Evolutionary conservation across 1,140 invertebrate species (phyloP).

Genomic region (Spodoptera frugiperda): DNA sequence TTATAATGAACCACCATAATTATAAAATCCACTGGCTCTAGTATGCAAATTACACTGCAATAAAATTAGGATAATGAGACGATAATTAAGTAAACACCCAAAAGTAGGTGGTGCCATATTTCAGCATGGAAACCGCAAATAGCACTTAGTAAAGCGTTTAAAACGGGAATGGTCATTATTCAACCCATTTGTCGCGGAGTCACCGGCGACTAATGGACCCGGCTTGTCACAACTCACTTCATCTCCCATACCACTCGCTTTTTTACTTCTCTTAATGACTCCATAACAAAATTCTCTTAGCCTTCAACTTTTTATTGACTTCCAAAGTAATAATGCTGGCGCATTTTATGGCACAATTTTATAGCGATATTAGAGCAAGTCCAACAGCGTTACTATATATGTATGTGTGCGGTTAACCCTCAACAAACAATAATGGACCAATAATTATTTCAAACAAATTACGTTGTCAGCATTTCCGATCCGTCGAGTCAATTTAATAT

Average conservation of each 20-base stretch:
- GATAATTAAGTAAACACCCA: conserved; percentile 35
- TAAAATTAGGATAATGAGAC: conserved; percentile 15
- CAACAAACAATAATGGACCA: conserved; percentile 41
- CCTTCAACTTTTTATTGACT: conserved; percentile 17
- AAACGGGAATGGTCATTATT: conserved; percentile 57
- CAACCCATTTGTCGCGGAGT: conserved; percentile 62
- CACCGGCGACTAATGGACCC: conserved; percentile 53
- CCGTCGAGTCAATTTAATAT: conserved; percentile 17
- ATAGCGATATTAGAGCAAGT: conserved; percentile 31
- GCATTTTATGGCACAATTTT: conserved; percentile 29
- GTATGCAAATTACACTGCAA: conserved; percentile 8
- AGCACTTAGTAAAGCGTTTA: conserved; percentile 55
- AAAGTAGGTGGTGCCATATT: conserved; percentile 12
- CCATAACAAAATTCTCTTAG: conserved; percentile 22
- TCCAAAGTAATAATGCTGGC: not conserved
- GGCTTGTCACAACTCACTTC: conserved; percentile 55
- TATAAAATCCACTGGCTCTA: not conserved
- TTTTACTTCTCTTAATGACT: conserved; percentile 32
- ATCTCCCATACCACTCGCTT: conserved; percentile 39
- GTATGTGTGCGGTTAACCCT: conserved; percentile 17
- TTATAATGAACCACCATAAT: not conserved
- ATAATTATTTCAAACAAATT: conserved; percentile 33
- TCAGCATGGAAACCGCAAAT: conserved; percentile 46
- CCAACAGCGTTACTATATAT: not conserved
- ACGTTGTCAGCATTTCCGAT: conserved; percentile 20